Base-by-base conservation (phyloP, 2,797 vertebrate species). In the Netta rufina region DNA sequence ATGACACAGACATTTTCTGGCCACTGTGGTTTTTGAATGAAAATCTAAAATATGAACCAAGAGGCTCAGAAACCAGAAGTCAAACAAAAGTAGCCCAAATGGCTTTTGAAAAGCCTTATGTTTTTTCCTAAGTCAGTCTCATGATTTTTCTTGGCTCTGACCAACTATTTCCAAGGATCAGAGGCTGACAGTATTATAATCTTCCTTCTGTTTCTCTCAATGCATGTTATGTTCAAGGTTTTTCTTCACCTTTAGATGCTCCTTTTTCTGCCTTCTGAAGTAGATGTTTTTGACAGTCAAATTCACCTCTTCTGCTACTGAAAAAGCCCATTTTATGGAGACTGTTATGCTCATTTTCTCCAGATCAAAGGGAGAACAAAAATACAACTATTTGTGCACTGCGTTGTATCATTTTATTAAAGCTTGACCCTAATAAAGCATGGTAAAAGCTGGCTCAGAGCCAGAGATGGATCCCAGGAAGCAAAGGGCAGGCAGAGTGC, bases 1-100 rank as follows among this genome's bases (percentile, higher is more conserved):
- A 47, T 14, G 62, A 56, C 49, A 45, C 27, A 10, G 6, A 36
- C 21, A 10, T 32, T 21, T 21, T 88, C 73, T 82, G 38, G 28
- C 47, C n/a, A 28, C 20, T 76, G 87, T 53, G 60, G 36, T 7
- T 47, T 94, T 39, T 51, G 62, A 92, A 66, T 4, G 47, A 73
- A 93, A 90, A 75, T 66, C 41, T 27, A 69, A 70, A 93, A 70
- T 21, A 47, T 6, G 33, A 70, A 81, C 72, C 69, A 54, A 83
- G 65, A 73, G 45, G 51, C 78, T 89, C 64, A 56, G 65, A 94
- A 92, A 89, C 69, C 94, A 86, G 47, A 92, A 93, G 38, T 9
- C n/a, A 76, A 94, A 78, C 18, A 66, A 70, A 62, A 85, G 62
- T 30, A 82, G 16, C 38, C 36, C 58, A 86, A 88, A 72, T 16